A percentile compares a stretch with the other conserved stretches of the same genome.
Conservation (phyloP, 2,888 invertebrate genomes). For the Volucella zonaria region DNA sequence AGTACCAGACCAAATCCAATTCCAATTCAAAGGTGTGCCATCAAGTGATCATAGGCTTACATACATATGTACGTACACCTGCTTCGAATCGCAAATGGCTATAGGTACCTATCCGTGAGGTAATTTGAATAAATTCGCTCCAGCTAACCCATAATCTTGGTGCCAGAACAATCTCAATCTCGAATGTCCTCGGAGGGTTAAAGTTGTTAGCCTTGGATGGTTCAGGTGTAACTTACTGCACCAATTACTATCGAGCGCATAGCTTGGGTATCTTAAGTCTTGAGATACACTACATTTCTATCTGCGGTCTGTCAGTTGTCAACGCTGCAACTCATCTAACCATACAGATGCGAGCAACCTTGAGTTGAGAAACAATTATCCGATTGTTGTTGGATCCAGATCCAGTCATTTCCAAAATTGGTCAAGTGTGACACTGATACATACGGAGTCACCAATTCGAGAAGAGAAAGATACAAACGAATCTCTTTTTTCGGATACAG, state of each 20-base stretch:
- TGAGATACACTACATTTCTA: neutral
- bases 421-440: constrained; percentile 6
- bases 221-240: constrained; percentile 52
- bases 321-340: neutral
- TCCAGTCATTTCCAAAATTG: constrained; percentile 19
- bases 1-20: constrained; percentile 5
- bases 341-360: constrained; percentile 31
- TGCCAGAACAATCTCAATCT: constrained; percentile 56
- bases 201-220: constrained; percentile 63
- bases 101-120: constrained; percentile 13
- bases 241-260: constrained; percentile 67
- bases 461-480: constrained; percentile 4
- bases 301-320: constrained; percentile 18
- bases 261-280: constrained; percentile 9
- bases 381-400: constrained; percentile 14
- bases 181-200: constrained; percentile 62
- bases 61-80: constrained; percentile 35
- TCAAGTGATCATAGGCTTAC: neutral
- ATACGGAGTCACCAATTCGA: constrained; percentile 31
- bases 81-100: constrained; percentile 30
- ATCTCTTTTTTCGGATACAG: constrained; percentile 34
- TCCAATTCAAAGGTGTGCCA: constrained; percentile 51
- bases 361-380: constrained; percentile 28
- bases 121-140: constrained; percentile 60
- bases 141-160: constrained; percentile 7